Base-by-base conservation (phyloP, 1,140 invertebrate species). In the Brachionus paranguensis region DNA sequence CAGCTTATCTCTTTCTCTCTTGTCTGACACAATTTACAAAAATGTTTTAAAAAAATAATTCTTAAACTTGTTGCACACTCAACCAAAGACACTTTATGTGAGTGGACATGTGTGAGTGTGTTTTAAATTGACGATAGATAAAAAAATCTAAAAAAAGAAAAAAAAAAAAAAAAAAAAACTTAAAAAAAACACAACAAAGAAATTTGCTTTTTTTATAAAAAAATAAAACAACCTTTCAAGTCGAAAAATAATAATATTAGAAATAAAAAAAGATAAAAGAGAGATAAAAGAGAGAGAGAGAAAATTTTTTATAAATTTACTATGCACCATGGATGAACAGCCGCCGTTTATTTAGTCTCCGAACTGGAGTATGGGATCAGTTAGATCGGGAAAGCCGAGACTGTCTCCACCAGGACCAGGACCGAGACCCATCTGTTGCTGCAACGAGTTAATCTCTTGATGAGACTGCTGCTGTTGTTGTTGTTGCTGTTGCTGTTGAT, bases 331-430 rank as follows among this genome's bases (percentile, higher is more conserved):
- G 53, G 53, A 20, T 50, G 47, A 50, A 50, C 0, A 50, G n/a
- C 47, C 47, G 47, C 47, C 47, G 45, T 12, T 3, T 47, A 12
- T 68, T 68, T 76, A 76, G 47, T 76, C 72, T 20, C 45, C 45
- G 20, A 76, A 76, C 24, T 76, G 72, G 41, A 72, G 68, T 50
- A 76, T 50, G 43, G 41, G 72, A 50, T 76, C 72, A n/a, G 17
- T 12, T 76, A 76, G 33, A 76, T 76, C 72, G 41, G 72, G 72
- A 76, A 76, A 76, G 20, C 43, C 72, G 27, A 76, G 43, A 50
- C 12, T 76, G 50, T 76, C 72, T 3, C 43, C 72, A 17, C 72
- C 72, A 76, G 72, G 72, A 11, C 72, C 72, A 27, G 45, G 72
- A 0, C 45, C 45, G 0, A 76, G 72, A 4, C 68, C 68, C 68